A percentile compares a stretch with the other conserved stretches of the same genome.
Evolutionary conservation across 2,888 invertebrate species (phyloP).

Genomic region (Gandaritis pyraliata): DNA sequence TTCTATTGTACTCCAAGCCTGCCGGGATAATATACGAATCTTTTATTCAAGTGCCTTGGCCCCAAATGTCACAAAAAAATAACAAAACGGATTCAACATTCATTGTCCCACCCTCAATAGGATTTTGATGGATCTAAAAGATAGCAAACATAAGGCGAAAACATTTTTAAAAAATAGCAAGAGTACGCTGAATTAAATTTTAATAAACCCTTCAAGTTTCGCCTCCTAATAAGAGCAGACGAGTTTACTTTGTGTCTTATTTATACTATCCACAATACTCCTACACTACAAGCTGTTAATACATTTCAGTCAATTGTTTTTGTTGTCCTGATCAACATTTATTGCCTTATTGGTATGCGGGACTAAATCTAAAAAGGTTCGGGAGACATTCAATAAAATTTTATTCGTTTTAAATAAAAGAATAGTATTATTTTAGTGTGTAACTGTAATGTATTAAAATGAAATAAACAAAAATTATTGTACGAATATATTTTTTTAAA

Average conservation of each 20-base stretch:
- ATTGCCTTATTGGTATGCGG: slow-evolving; percentile 78
- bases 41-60: slow-evolving; percentile 81
- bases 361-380: slow-evolving; percentile 72
- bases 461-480: neutral
- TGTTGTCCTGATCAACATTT: slow-evolving; percentile 75
- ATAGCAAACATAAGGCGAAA: slow-evolving; percentile 51
- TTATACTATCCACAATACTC: slow-evolving; percentile 58
- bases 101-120: slow-evolving; percentile 77
- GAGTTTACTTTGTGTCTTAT: slow-evolving; percentile 39
- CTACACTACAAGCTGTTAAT: slow-evolving; percentile 54
- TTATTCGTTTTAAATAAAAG: slow-evolving; percentile 67
- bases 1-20: slow-evolving; percentile 69
- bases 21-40: slow-evolving; percentile 78
- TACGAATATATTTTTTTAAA: no score
- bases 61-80: slow-evolving; percentile 73
- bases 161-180: slow-evolving; percentile 53
- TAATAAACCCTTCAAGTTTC: slow-evolving; percentile 32
- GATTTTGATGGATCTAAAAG: slow-evolving; percentile 67
- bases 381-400: slow-evolving; percentile 67
- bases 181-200: slow-evolving; percentile 36
- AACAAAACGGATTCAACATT: slow-evolving; percentile 73
- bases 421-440: slow-evolving; percentile 31
- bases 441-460: slow-evolving; percentile 6
- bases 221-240: slow-evolving; percentile 33
- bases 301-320: slow-evolving; percentile 73